phyloP scores from a whole-genome alignment of 2,888 invertebrate species.

The Yponomeuta sedellus region DNA sequence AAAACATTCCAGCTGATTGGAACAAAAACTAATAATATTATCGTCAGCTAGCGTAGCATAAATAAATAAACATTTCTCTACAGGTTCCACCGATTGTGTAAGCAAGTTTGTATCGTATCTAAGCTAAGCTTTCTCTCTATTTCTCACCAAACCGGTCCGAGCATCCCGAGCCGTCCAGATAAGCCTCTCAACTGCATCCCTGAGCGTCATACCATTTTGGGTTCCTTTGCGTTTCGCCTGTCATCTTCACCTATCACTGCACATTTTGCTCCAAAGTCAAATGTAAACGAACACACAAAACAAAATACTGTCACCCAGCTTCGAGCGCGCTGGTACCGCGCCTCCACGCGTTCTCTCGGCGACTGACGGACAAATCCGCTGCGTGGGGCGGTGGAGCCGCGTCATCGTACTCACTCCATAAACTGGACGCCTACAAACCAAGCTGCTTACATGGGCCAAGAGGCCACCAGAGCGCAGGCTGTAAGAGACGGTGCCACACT shows the following conservation, averaged over 20 bases:
- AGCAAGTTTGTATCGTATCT: not conserved
- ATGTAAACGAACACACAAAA: not conserved
- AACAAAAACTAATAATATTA: not conserved
- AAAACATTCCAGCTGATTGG: not conserved
- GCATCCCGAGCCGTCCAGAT: not conserved
- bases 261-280: not conserved
- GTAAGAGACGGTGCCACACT: not conserved
- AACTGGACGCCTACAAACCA: not conserved
- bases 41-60: not conserved
- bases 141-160: not conserved
- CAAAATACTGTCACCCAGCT: not conserved
- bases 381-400: not conserved
- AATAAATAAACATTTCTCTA: not conserved
- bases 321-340: not conserved
- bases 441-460: not conserved
- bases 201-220: not conserved
- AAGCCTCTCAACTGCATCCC: slow-evolving; percentile 1
- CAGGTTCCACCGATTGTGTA: not conserved
- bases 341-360: not conserved
- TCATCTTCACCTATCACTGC: not conserved
- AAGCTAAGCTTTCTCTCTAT: not conserved
- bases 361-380: slow-evolving; percentile 1
- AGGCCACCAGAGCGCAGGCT: not conserved
- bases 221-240: not conserved
- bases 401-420: not conserved